phyloP scores from a whole-genome alignment of 1,140 invertebrate species.

The Pentalonia nigronervosa region DNA sequence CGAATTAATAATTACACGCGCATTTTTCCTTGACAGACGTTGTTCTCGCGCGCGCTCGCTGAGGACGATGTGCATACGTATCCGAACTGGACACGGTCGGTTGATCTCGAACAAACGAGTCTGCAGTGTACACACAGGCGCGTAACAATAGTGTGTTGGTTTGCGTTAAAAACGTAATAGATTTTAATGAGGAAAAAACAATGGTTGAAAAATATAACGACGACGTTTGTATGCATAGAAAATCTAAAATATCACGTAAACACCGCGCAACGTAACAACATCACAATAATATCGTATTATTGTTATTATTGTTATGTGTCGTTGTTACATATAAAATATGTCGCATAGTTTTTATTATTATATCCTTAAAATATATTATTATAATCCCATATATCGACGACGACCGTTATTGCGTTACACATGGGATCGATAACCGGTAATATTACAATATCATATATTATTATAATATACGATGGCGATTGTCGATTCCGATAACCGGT shows the following conservation, averaged over 20 bases:
- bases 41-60: background rate
- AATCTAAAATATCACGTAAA: slow-evolving; percentile 38
- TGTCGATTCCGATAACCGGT: slow-evolving; percentile 4
- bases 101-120: slow-evolving; percentile 50
- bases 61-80: background rate
- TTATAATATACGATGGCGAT: background rate
- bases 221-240: background rate
- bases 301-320: background rate
- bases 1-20: slow-evolving; percentile 38
- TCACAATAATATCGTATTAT: background rate
- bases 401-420: slow-evolving; percentile 36
- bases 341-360: too few species aligned
- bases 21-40: slow-evolving; percentile 49
- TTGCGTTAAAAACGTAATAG: slow-evolving; percentile 32
- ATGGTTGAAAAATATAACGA: slow-evolving; percentile 2
- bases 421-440: slow-evolving; percentile 44
- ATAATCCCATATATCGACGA: background rate
- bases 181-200: slow-evolving; percentile 51
- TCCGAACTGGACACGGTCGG: slow-evolving; percentile 43
- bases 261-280: background rate
- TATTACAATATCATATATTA: background rate
- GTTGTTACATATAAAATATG: background rate
- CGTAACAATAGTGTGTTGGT: slow-evolving; percentile 34
- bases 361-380: background rate
- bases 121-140: background rate